Conservation (phyloP, 2,888 invertebrate genomes). For the Drosophila algonquin region DNA sequence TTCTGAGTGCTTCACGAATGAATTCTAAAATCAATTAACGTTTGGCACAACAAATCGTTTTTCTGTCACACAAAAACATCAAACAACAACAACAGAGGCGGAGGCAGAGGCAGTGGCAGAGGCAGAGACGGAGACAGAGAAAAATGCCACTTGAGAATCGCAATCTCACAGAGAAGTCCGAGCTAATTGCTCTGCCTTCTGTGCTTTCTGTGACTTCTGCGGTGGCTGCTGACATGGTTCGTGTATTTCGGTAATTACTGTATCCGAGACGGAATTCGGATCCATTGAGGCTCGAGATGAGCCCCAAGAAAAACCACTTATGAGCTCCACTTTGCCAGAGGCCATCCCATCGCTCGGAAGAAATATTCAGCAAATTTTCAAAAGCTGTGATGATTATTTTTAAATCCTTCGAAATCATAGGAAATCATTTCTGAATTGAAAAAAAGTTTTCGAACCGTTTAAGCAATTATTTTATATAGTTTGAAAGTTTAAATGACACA, state of each 20-base stretch:
- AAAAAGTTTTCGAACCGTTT: too few relatives aligned
- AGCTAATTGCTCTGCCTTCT: conserved; percentile 41
- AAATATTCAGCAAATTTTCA: too few relatives aligned
- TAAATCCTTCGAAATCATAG: too few relatives aligned
- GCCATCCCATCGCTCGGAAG: too few relatives aligned
- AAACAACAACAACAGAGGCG: conserved; percentile 36
- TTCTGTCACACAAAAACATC: conserved; percentile 73
- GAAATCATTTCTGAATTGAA: too few relatives aligned
- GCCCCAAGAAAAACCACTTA: background rate
- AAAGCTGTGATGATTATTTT: too few relatives aligned
- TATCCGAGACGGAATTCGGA: conserved; percentile 19
- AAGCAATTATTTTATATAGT: too few relatives aligned
- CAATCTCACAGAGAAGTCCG: conserved; percentile 22
- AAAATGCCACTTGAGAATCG: conserved; percentile 40
- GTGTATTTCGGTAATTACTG: conserved; percentile 39
- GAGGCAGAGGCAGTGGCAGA: conserved; percentile 18
- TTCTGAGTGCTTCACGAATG: conserved; percentile 62
- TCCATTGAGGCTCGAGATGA: background rate
- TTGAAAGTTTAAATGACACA: too few relatives aligned
- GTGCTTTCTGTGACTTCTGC: background rate
- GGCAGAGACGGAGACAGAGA: conserved; percentile 3
- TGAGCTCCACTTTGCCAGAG: too few relatives aligned
- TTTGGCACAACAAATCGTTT: conserved; percentile 81
- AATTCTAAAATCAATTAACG: conserved; percentile 83
- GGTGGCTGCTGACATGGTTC: conserved; percentile 15